phyloP scores from a whole-genome alignment of 1,140 invertebrate species.

The Drosophila azteca region DNA sequence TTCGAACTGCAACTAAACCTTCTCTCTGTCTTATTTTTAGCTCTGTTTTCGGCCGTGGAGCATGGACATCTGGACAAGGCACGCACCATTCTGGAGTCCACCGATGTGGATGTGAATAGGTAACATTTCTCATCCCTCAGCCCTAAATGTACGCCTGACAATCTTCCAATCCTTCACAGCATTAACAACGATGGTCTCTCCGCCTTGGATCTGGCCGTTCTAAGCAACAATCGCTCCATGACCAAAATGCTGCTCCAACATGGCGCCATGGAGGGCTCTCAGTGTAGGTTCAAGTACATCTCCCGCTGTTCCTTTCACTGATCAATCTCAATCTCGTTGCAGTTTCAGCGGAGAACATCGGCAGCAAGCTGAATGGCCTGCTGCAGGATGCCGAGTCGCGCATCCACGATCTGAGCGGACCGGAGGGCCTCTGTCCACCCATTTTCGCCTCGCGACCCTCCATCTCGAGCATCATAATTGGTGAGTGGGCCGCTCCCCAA shows the following conservation, averaged over 20 bases:
- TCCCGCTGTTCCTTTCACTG: slow-evolving; percentile 37
- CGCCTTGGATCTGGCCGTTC: slow-evolving; percentile 94
- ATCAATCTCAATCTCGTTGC: slow-evolving; percentile 73
- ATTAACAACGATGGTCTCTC: slow-evolving; percentile 95
- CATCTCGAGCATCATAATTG: slow-evolving; percentile 83
- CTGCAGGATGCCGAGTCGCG: slow-evolving; percentile 91
- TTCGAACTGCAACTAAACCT: background rate
- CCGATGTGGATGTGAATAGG: slow-evolving; percentile 96
- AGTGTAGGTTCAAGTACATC: slow-evolving; percentile 94
- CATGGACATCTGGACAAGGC: slow-evolving; percentile 96
- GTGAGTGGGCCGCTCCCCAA: slow-evolving; percentile 56
- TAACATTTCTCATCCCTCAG: slow-evolving; percentile 77
- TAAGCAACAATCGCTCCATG: slow-evolving; percentile 93
- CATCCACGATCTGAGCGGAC: slow-evolving; percentile 88
- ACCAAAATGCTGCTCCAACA: slow-evolving; percentile 94
- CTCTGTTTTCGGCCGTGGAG: slow-evolving; percentile 95
- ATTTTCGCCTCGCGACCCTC: slow-evolving; percentile 75
- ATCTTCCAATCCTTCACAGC: slow-evolving; percentile 84
- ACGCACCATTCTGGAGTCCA: slow-evolving; percentile 93
- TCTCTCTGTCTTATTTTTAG: slow-evolving; percentile 85
- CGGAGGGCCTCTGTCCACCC: slow-evolving; percentile 71
- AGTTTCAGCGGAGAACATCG: slow-evolving; percentile 90
- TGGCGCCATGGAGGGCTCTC: slow-evolving; percentile 94
- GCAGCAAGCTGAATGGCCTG: slow-evolving; percentile 89
- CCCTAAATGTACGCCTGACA: slow-evolving; percentile 14